Evolutionary conservation across 30 jellyfish, hydroid and myxozoan species (phyloP), one percentile per base, ranked within the genome.

Genomic region (Sanderia malayensis): DNA sequence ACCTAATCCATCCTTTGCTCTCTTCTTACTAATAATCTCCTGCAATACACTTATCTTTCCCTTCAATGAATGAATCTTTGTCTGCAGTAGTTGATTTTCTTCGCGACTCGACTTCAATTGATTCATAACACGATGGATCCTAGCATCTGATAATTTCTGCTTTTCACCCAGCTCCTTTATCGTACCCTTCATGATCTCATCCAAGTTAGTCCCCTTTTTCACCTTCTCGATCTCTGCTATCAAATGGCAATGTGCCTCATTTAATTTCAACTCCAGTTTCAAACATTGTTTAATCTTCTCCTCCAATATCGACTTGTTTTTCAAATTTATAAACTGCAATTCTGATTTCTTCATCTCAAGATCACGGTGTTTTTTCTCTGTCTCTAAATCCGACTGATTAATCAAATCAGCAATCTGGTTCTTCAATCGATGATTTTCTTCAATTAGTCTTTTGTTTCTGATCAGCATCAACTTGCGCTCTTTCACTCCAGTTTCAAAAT

Each of bases 271-370:
- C 17, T 74, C 86, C 49, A 74, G 31, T n/a, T 53, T 64, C 28
- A 44, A 23, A 34, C 86, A 74, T 27, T 74, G 70, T 29, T 74
- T 74, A 8, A 74, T 34, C 44, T 74, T 74, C 7, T 60, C 86
- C 26, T 74, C 86, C 15, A 74, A 70, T 15, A 74, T 58, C 4
- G 30, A n/a, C n/a, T 61, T 64, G 31, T 74, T 74, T 31, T 37
- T 59, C n/a, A 74, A 22, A 59, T 74, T 74, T 10, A 74, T n/a
- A 52, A 33, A 74, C 28, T 74, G 78, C 78, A 59, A 44, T 24
- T 73, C 70, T 20, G 86, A 64, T 25, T 61, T 59, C 57, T 60
- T 65, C 18, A 37, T 22, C 1, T 45, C 61, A 23, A 74, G 31
- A 9, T 59, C 66, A 2, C 37, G 44, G 7, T 74, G 68, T 6